Evolutionary conservation across 2,888 invertebrate species (phyloP), one percentile per base, ranked within the genome.

Genomic region (Cryptocheilus praepositus): DNA sequence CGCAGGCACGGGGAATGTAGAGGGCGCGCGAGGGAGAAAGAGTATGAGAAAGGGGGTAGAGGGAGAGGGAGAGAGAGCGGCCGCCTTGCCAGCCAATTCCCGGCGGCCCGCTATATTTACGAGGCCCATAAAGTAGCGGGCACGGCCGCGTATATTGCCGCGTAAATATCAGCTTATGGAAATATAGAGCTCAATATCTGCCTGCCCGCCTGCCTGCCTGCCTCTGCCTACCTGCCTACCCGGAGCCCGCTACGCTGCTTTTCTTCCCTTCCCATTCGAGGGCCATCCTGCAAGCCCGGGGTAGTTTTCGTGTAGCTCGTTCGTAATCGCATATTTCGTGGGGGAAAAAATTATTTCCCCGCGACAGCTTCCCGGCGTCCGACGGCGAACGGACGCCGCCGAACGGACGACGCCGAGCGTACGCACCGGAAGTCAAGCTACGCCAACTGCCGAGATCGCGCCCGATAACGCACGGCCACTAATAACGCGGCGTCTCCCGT

Each of bases 121-220:
- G 88, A 88, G 85, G 82, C 83, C 86, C 88, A 86, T 88, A 88
- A 88, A 88, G 84, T 86, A 86, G 83, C 84, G 85, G 83, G 81
- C 83, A 85, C 85, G 86, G 85, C 86, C 85, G 84, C 86, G 86
- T 88, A 89, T 88, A 88, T 88, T 90, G 89, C 90, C 89, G 89
- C 90, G 89, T 90, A 90, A 90, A 90, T 90, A 89, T 89, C 89
- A 90, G 89, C 90, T 90, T 90, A 90, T 90, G 90, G 90, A 90
- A 90, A 90, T 90, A 89, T 90, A 90, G 89, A 89, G 90, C 89
- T 90, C 90, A 90, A 90, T 90, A 90, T 90, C 89, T 89, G 90
- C 88, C 88, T 83, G 82, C 79, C 79, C 70, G 79, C 73, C 73
- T 60, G 70, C 72, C 73, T 60, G 70, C 72, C 67, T 67, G 68